Conservation (phyloP, 2,888 invertebrate genomes). For the Crioceris asparagi region DNA sequence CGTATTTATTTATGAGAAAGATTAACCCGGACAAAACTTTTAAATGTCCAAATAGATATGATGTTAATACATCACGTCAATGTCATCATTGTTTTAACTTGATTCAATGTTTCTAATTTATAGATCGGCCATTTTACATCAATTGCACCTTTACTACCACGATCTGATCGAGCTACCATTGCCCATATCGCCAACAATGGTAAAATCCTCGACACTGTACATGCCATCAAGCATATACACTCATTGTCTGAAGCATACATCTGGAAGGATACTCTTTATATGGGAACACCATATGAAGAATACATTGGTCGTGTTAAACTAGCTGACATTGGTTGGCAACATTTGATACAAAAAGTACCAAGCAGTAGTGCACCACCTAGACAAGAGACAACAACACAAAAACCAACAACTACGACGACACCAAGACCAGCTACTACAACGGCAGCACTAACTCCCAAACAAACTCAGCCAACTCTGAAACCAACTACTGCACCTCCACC, state of each 20-base stretch:
- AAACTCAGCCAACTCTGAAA: constrained; percentile 16
- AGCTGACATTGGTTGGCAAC: constrained; percentile 38
- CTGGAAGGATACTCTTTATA: constrained; percentile 50
- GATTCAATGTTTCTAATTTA: no score
- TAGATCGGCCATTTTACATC: constrained; percentile 58
- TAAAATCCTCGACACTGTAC: constrained; percentile 56
- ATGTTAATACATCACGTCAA: no score
- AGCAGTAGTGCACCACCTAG: no score
- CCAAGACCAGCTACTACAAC: constrained; percentile 16
- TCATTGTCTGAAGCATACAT: constrained; percentile 63
- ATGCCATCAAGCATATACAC: no score
- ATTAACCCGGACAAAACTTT: no score
- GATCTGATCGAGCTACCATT: constrained; percentile 46
- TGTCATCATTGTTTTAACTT: no score
- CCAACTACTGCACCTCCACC: constrained; percentile 17
- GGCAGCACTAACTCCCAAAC: constrained; percentile 9
- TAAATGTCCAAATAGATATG: no score
- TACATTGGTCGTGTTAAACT: constrained; percentile 55
- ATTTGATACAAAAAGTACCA: constrained; percentile 20
- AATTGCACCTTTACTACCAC: constrained; percentile 19
- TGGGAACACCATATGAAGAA: constrained; percentile 59
- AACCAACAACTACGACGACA: constrained; percentile 21
- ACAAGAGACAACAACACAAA: constrained; percentile 14
- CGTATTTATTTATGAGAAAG: no score
- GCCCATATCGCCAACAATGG: constrained; percentile 62